phyloP scores from a whole-genome alignment of 2,888 invertebrate genomes.

The Cylloceria caligata region DNA sequence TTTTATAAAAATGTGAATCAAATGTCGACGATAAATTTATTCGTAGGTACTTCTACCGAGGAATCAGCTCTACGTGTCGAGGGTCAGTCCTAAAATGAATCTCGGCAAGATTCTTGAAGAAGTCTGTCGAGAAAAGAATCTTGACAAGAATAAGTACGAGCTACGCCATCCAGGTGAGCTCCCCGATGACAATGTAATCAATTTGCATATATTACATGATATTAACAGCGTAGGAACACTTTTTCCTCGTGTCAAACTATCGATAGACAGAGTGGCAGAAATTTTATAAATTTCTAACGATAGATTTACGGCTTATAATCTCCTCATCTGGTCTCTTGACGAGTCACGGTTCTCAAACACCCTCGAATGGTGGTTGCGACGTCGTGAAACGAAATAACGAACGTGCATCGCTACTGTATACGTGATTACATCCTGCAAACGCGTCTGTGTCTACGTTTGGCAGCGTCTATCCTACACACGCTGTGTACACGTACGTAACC shows the following conservation, averaged over 20 bases:
- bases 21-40: not conserved
- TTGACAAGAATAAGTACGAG: constrained; percentile 90
- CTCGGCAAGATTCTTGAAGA: constrained; percentile 89
- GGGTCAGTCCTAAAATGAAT: constrained; percentile 89
- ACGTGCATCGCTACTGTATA: constrained; percentile 1
- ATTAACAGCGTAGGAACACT: not conserved
- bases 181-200: not conserved
- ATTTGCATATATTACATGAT: not conserved
- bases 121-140: constrained; percentile 91
- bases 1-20: not conserved
- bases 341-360: constrained; percentile 42
- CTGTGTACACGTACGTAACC: not conserved
- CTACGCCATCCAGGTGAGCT: constrained; percentile 90
- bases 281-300: constrained; percentile 25
- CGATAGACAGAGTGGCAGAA: not conserved
- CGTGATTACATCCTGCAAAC: constrained; percentile 27
- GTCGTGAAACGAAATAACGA: constrained; percentile 35
- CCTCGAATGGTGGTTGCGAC: constrained; percentile 39
- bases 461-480: not conserved
- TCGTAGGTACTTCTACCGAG: constrained; percentile 90
- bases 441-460: constrained; percentile 10
- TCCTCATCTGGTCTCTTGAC: constrained; percentile 15
- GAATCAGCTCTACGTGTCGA: constrained; percentile 91
- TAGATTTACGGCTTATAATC: constrained; percentile 4
- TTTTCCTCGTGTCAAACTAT: not conserved